A percentile compares a stretch with the other conserved stretches of the same genome.
Conservation (phyloP, 2,888 invertebrate genomes). For the Zootermopsis nevadensis region DNA sequence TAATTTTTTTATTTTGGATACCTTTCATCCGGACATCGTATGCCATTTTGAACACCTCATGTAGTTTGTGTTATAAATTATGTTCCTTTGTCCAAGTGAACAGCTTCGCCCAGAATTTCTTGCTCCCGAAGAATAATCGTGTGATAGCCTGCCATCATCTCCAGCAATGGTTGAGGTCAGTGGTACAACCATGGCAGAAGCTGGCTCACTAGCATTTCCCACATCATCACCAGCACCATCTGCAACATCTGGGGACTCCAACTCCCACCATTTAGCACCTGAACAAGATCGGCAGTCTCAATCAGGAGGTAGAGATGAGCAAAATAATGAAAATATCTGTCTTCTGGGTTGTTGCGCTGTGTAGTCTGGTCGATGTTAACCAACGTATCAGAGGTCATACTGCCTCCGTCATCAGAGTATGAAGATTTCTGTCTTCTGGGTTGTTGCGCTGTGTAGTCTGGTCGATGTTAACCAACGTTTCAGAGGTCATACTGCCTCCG, state of each 20-base stretch:
- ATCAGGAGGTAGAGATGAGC: background rate
- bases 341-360: too few species aligned
- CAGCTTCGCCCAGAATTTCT: constrained; percentile 48
- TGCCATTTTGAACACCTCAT: too few species aligned
- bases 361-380: too few species aligned
- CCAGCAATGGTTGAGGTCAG: constrained; percentile 48
- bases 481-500: too few species aligned
- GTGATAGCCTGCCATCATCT: constrained; percentile 29
- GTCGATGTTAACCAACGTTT: too few species aligned
- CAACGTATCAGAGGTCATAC: too few species aligned
- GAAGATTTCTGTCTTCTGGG: too few species aligned
- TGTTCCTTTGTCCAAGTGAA: constrained; percentile 51
- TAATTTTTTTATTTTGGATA: too few species aligned
- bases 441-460: too few species aligned
- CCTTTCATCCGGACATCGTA: too few species aligned
- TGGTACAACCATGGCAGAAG: constrained; percentile 27
- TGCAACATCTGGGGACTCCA: constrained; percentile 15
- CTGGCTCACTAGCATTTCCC: constrained; percentile 46
- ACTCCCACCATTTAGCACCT: constrained; percentile 9
- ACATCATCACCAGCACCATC: constrained; percentile 44
- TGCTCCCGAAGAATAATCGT: constrained; percentile 33
- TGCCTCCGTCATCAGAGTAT: too few species aligned
- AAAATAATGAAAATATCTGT: background rate
- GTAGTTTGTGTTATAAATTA: too few species aligned
- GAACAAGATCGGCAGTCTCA: constrained; percentile 19